A percentile compares a stretch with the other conserved stretches of the same genome.
These are phyloP conservation scores for Catharus ustulatus DNA, from an alignment of 2,797 vertebrate species.

Conservation along the genomic window DNA sequence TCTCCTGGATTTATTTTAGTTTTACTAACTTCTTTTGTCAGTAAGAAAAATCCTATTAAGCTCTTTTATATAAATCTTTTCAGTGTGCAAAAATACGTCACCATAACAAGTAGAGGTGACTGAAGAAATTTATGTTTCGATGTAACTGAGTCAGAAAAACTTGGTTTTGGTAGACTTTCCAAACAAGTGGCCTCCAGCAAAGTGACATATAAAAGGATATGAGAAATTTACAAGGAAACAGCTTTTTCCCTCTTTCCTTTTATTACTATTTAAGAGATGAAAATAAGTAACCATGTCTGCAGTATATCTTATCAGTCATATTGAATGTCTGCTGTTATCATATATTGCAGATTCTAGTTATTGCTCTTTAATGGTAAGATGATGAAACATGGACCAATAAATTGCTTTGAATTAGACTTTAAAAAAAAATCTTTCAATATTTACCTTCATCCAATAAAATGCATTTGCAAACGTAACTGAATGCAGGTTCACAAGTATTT, in stretches of 20 bases:
- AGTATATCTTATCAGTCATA: background rate
- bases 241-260: background rate
- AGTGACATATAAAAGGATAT: background rate
- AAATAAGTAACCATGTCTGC: background rate
- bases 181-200: background rate
- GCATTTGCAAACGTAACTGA: background rate
- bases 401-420: background rate
- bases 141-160: background rate
- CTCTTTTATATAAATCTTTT: background rate
- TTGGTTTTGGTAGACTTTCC: background rate
- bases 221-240: background rate
- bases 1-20: background rate
- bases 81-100: background rate
- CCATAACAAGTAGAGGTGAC: background rate
- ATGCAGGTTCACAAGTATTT: background rate
- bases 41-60: background rate
- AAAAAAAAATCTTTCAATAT: background rate
- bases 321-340: background rate
- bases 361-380: background rate
- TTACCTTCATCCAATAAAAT: background rate
- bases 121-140: background rate
- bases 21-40: background rate
- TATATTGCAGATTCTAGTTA: background rate
- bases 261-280: background rate
- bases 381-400: background rate